Percentiles rank a stretch among this genome's conserved stretches.
phyloP scores from a whole-genome alignment of 2,797 vertebrate genomes.

The Coendou prehensilis region DNA sequence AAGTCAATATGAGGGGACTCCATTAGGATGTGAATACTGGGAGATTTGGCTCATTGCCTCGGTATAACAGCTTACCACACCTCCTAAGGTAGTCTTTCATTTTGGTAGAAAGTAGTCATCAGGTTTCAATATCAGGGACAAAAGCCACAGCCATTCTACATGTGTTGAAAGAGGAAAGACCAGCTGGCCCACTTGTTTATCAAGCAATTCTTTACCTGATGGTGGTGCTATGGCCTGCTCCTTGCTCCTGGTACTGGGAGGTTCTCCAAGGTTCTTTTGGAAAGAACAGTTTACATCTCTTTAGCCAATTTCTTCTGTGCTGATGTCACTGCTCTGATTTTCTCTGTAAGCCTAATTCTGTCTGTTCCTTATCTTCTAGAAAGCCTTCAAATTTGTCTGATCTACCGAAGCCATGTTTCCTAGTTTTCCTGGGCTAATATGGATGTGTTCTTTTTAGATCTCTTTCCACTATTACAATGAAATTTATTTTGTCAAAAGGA shows the following conservation, averaged over 20 bases:
- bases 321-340: constrained; percentile 58
- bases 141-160: background rate
- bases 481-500: constrained; percentile 49
- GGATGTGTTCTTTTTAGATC: background rate
- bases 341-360: constrained; percentile 49
- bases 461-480: constrained; percentile 37
- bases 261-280: constrained; percentile 59
- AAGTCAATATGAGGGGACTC: background rate
- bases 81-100: background rate
- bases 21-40: background rate
- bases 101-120: constrained; percentile 28
- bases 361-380: constrained; percentile 71
- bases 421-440: constrained; percentile 16
- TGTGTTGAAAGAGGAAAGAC: background rate
- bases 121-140: constrained; percentile 17
- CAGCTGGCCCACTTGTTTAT: background rate
- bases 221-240: background rate
- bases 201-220: background rate
- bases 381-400: constrained; percentile 35
- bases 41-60: background rate
- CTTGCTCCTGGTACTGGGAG: constrained; percentile 34
- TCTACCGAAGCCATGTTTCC: constrained; percentile 11
- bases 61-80: background rate
- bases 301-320: constrained; percentile 54
- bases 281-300: constrained; percentile 43